phyloP scores from a whole-genome alignment of 1,140 invertebrate species.

The Drosophila lini region DNA sequence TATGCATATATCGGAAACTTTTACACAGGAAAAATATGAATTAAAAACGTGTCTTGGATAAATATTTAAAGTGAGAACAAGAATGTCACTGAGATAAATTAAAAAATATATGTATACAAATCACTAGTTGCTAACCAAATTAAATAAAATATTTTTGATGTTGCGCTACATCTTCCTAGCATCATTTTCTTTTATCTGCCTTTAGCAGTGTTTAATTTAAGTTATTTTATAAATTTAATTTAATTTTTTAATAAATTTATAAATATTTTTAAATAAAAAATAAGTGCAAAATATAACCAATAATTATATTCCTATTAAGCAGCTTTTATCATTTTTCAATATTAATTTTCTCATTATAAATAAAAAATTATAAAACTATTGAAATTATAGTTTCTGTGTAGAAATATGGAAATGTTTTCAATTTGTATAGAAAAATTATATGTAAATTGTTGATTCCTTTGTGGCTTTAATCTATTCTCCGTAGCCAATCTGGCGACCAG shows the following conservation, averaged over 20 bases:
- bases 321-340: too few relatives aligned
- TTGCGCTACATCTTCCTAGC: neutral
- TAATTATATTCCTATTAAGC: too few relatives aligned
- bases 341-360: too few relatives aligned
- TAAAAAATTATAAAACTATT: too few relatives aligned
- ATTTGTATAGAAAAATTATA: constrained; percentile 6
- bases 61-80: neutral
- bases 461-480: constrained; percentile 16
- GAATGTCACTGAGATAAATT: neutral
- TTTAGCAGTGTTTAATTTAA: neutral
- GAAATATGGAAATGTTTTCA: constrained; percentile 20
- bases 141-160: neutral
- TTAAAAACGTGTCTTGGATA: neutral
- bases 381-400: constrained; percentile 2
- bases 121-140: neutral
- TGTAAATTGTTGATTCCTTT: constrained; percentile 14
- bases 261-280: neutral
- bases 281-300: neutral
- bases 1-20: neutral
- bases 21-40: neutral
- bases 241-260: too few relatives aligned
- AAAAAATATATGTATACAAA: neutral
- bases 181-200: neutral
- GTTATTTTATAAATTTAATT: neutral
- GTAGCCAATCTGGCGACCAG: constrained; percentile 24